Evolutionary conservation across 2,113 vertebrate species (phyloP).

Genomic region (Pseudonaja textilis): DNA sequence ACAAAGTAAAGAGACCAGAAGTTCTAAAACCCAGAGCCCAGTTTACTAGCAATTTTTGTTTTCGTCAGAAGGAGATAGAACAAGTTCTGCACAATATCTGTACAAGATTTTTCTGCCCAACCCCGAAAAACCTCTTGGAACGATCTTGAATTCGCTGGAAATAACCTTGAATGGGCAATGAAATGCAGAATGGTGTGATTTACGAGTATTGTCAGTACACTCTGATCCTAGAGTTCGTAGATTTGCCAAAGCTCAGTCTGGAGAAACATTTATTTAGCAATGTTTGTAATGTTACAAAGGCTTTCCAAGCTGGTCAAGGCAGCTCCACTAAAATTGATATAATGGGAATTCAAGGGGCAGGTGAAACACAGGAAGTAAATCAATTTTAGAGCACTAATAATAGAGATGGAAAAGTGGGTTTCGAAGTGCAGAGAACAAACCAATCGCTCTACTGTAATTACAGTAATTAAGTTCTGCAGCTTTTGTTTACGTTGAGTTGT

Average conservation of each 20-base stretch:
- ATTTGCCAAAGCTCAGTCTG: neutral
- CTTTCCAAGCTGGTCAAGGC: neutral
- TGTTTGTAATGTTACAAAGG: neutral
- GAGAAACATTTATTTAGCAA: conserved; percentile 4
- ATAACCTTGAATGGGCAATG: conserved; percentile 19
- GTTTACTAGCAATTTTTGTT: neutral
- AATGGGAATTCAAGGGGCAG: neutral
- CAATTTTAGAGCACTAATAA: too few relatives aligned
- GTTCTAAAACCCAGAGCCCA: neutral
- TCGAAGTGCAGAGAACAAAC: neutral
- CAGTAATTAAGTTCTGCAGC: neutral
- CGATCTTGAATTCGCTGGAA: neutral
- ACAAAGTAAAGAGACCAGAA: neutral
- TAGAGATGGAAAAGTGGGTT: neutral
- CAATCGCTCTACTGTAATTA: neutral
- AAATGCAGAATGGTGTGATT: neutral
- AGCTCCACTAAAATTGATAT: neutral
- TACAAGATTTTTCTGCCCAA: neutral
- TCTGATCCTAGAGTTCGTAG: neutral
- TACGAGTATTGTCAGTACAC: neutral
- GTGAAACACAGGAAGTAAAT: too few relatives aligned
- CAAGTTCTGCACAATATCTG: neutral
- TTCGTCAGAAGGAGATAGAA: neutral
- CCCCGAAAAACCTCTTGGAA: neutral
- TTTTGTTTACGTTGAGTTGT: neutral